Conservation (phyloP, 2,797 vertebrate species). For the Siniperca obscura region DNA sequence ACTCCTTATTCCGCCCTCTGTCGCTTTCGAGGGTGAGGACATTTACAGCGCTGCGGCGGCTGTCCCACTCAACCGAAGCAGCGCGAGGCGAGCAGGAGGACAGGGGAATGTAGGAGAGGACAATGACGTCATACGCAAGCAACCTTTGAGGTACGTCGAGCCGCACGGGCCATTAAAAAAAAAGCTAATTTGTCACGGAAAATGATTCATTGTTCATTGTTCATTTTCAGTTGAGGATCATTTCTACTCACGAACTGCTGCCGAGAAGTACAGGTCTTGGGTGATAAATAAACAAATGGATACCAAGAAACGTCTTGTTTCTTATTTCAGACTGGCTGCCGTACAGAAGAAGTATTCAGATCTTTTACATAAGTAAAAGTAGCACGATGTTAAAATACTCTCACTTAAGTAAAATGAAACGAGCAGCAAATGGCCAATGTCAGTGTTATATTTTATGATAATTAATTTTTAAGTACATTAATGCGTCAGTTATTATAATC, state of each 20-base stretch:
- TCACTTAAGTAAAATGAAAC: background rate
- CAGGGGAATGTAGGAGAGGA: background rate
- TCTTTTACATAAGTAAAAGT: too few species aligned
- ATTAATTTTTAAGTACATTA: background rate
- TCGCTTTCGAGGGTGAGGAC: constrained; percentile 17
- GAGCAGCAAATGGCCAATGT: background rate
- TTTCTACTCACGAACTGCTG: too few species aligned
- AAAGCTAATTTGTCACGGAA: too few species aligned
- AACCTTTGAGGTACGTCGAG: background rate
- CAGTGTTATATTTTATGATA: background rate
- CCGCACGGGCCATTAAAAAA: background rate
- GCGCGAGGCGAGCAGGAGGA: background rate
- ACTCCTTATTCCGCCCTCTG: constrained; percentile 64
- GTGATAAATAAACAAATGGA: too few species aligned
- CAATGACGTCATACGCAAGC: constrained; percentile 48
- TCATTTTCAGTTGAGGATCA: too few species aligned
- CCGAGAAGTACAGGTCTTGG: too few species aligned
- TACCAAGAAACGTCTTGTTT: too few species aligned
- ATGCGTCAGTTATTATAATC: too few species aligned
- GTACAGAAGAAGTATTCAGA: too few species aligned
- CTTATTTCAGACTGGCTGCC: too few species aligned
- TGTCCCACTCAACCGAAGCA: background rate
- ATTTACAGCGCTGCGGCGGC: constrained; percentile 28
- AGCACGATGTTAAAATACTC: background rate
- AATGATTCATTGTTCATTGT: too few species aligned